Percentiles rank a stretch among this genome's conserved stretches.
Conservation (phyloP, 2,797 vertebrate genomes). For the Anguilla anguilla region DNA sequence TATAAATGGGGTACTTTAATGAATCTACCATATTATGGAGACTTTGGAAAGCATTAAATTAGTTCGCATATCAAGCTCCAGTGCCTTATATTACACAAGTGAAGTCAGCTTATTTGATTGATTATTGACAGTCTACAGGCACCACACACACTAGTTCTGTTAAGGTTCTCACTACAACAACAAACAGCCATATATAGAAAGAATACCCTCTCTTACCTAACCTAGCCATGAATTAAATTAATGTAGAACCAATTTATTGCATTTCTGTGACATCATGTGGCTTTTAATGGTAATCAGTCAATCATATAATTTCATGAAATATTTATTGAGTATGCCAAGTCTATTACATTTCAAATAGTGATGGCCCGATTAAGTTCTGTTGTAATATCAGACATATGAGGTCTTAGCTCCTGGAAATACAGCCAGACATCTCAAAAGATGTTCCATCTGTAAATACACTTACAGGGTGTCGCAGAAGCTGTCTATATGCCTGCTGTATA, state of each 20-base stretch:
- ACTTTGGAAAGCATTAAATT: background rate
- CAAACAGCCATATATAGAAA: background rate
- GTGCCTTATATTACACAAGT: background rate
- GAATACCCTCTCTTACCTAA: background rate
- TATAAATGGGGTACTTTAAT: background rate
- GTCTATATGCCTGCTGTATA: background rate
- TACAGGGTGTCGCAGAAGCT: background rate
- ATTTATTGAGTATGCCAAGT: conserved; percentile 6
- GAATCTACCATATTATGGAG: background rate
- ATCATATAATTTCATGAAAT: conserved; percentile 1
- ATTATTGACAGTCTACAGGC: background rate
- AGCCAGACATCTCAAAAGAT: background rate
- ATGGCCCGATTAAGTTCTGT: background rate
- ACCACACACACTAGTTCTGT: background rate
- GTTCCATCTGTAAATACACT: background rate
- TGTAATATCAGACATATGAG: background rate
- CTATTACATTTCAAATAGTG: background rate
- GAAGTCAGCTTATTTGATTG: background rate
- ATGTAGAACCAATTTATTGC: background rate
- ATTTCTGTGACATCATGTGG: background rate
- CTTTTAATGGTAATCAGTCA: background rate
- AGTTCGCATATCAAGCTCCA: background rate
- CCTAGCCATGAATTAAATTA: background rate
- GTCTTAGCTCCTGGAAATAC: background rate
- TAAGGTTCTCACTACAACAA: background rate